Evolutionary conservation across 2,888 invertebrate species (phyloP).

Genomic region (Perizoma flavofasciatum): DNA sequence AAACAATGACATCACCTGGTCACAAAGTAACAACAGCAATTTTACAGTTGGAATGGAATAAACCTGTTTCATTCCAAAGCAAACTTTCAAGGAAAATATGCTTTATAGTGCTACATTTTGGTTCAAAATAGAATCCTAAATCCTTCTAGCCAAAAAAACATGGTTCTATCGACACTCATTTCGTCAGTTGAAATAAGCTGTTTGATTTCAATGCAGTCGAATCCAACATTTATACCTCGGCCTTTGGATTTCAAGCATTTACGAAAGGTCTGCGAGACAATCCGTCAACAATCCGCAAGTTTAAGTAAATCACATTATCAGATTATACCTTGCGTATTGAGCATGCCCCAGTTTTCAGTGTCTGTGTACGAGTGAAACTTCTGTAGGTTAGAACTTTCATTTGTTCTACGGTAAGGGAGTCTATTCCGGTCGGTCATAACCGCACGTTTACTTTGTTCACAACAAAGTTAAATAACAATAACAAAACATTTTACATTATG

Average conservation of each 20-base stretch:
- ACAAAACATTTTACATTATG: slow-evolving; percentile 51
- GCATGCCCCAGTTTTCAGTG: no score
- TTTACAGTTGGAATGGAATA: slow-evolving; percentile 34
- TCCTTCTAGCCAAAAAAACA: no score
- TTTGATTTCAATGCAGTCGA: no score
- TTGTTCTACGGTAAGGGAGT: slow-evolving; percentile 31
- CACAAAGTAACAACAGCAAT: slow-evolving; percentile 43
- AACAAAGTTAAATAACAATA: slow-evolving; percentile 55
- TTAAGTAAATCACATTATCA: no score
- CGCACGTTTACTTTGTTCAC: slow-evolving; percentile 43
- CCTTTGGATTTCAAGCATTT: no score
- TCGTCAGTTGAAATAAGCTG: no score
- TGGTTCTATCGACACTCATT: no score
- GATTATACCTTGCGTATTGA: no score
- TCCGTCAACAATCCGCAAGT: no score
- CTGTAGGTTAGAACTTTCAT: neutral
- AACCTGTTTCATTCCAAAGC: slow-evolving; percentile 1
- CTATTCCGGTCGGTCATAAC: slow-evolving; percentile 41
- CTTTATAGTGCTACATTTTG: neutral
- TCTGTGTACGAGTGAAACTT: neutral
- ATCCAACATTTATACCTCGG: no score
- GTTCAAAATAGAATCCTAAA: slow-evolving; percentile 3
- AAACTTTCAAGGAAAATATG: slow-evolving; percentile 3
- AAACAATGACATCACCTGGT: slow-evolving; percentile 23
- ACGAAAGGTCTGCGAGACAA: no score